A percentile compares a stretch with the other conserved stretches of the same genome.
Evolutionary conservation across 92 coral and sea anemone genomes (phyloP).

Genomic region (Heteractis magnifica): DNA sequence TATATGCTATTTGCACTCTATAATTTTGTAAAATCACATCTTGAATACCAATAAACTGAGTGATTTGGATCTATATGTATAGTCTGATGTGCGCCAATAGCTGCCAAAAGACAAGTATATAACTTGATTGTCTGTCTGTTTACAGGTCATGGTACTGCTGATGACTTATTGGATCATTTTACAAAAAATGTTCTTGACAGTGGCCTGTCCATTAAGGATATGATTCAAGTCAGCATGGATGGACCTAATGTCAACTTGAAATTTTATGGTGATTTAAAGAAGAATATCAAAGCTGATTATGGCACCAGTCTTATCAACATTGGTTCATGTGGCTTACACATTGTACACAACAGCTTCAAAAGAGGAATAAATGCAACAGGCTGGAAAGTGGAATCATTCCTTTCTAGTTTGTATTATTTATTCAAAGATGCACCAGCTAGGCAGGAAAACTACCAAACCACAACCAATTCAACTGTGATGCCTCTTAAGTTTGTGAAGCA

Average conservation of each 20-base stretch:
- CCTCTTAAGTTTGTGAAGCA: constrained; percentile 50
- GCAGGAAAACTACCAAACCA: constrained; percentile 39
- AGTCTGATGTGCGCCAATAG: no score
- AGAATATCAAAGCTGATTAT: constrained; percentile 45
- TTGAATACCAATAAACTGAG: no score
- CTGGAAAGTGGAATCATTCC: constrained; percentile 51
- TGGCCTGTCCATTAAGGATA: constrained; percentile 44
- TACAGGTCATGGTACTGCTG: constrained; percentile 53
- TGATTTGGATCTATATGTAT: no score
- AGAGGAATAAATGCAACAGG: constrained; percentile 55
- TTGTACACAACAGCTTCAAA: constrained; percentile 55
- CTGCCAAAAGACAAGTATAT: no score
- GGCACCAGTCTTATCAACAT: constrained; percentile 44
- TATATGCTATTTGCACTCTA: no score
- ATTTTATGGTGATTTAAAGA: constrained; percentile 33
- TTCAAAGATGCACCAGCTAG: constrained; percentile 71
- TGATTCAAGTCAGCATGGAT: constrained; percentile 65
- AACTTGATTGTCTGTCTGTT: background rate
- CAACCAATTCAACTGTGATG: constrained; percentile 27
- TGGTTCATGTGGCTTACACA: constrained; percentile 56
- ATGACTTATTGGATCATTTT: constrained; percentile 62
- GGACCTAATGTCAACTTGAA: constrained; percentile 55
- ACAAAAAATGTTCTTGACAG: constrained; percentile 54
- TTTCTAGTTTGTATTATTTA: constrained; percentile 43
- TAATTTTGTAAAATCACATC: no score